Percentiles rank a stretch among this genome's conserved stretches.
Evolutionary conservation across 2,888 invertebrate species (phyloP).

Genomic region (Pandemis cinnamomeana): DNA sequence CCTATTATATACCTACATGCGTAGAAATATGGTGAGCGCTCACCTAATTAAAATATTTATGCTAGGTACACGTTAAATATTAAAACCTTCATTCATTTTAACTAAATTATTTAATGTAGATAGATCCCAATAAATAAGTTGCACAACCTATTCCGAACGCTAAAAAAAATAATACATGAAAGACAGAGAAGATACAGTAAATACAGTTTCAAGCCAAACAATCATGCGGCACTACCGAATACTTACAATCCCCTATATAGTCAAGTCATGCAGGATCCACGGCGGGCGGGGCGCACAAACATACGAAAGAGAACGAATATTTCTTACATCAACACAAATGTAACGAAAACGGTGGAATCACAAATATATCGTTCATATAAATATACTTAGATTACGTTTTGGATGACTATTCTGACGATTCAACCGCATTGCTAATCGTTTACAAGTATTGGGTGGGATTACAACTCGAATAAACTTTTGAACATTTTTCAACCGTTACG

Average conservation of each 20-base stretch:
- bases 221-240: conserved; percentile 54
- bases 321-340: conserved; percentile 38
- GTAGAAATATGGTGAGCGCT: too few relatives aligned
- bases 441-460: neutral
- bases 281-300: conserved; percentile 70
- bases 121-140: neutral
- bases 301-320: conserved; percentile 61
- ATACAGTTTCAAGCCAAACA: conserved; percentile 43
- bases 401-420: neutral
- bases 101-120: neutral
- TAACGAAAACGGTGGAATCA: conserved; percentile 20
- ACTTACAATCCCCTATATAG: conserved; percentile 81
- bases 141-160: neutral
- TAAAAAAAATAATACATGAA: neutral
- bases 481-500: neutral
- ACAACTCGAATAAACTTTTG: neutral
- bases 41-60: too few relatives aligned
- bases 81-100: too few relatives aligned
- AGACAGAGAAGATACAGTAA: conserved; percentile 12
- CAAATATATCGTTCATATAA: conserved; percentile 13
- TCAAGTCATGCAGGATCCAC: conserved; percentile 81
- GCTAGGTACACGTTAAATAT: too few relatives aligned
- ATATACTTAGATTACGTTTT: conserved; percentile 11
- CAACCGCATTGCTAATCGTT: conserved; percentile 4
- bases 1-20: too few relatives aligned